Percentiles rank a stretch among this genome's conserved stretches.
Evolutionary conservation across 2,113 vertebrate species (phyloP).

Genomic region (Puma concolor): DNA sequence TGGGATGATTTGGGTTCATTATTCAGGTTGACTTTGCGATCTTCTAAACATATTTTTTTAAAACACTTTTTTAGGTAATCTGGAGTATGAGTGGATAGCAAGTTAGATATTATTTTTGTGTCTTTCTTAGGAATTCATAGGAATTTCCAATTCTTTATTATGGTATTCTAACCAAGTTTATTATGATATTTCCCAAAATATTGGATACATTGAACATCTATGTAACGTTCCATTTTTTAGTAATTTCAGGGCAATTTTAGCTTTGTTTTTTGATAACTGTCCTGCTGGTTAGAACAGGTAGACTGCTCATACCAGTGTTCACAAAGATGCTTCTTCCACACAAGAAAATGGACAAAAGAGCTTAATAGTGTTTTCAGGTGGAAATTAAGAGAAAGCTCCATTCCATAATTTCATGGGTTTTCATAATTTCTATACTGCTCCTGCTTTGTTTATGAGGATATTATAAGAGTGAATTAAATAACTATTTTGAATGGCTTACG

Average conservation of each 20-base stretch:
- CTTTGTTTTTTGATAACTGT: neutral
- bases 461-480: neutral
- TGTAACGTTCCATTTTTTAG: neutral
- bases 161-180: neutral
- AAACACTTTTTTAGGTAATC: neutral
- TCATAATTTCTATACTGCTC: neutral
- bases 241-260: neutral
- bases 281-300: neutral
- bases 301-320: neutral
- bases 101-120: neutral
- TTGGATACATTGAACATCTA: neutral
- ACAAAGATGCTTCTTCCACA: neutral
- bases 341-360: neutral
- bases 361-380: neutral
- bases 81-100: neutral
- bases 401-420: neutral
- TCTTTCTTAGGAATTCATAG: neutral
- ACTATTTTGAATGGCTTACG: neutral
- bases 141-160: neutral
- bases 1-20: neutral
- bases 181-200: constrained; percentile 19
- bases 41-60: neutral
- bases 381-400: neutral
- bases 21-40: neutral
- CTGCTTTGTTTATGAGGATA: neutral